Percentiles rank a stretch among this genome's conserved stretches.
Conservation (phyloP, 2,888 invertebrate species). For the Saturnia japonica region DNA sequence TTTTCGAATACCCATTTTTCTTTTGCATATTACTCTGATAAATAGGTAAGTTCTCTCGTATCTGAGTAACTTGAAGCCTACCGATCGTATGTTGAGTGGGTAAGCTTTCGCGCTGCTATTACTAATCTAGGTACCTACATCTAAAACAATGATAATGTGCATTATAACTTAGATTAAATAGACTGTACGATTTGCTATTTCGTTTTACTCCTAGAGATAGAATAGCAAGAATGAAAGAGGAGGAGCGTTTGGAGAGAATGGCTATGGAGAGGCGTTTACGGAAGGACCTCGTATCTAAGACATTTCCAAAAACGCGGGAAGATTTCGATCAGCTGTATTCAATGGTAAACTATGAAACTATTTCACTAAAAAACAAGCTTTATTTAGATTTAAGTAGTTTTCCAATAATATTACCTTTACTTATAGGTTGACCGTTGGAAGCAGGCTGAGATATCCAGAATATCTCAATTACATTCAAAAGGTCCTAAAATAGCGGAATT, state of each 20-base stretch:
- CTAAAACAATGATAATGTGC: no score
- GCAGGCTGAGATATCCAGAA: slow-evolving; percentile 83
- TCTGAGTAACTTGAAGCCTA: no score
- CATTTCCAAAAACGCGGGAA: slow-evolving; percentile 86
- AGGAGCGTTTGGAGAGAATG: slow-evolving; percentile 75
- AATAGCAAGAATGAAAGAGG: slow-evolving; percentile 77
- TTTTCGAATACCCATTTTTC: no score
- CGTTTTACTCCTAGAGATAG: slow-evolving; percentile 53
- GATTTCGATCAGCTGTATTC: slow-evolving; percentile 89
- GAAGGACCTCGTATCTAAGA: slow-evolving; percentile 83
- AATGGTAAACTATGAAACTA: slow-evolving; percentile 62
- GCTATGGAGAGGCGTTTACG: slow-evolving; percentile 79
- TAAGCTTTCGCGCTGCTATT: no score
- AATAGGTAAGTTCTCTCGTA: no score
- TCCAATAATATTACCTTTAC: not conserved
- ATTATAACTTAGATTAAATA: not conserved
- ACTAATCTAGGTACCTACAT: no score
- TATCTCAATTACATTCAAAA: slow-evolving; percentile 84
- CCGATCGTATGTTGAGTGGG: no score
- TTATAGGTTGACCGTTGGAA: slow-evolving; percentile 85
- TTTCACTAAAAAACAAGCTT: not conserved
- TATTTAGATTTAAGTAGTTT: not conserved
- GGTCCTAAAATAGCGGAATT: slow-evolving; percentile 87
- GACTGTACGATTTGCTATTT: not conserved
- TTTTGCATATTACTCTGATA: no score